Percentiles rank a stretch among this genome's conserved stretches.
Evolutionary conservation across 2,797 vertebrate species (phyloP).

Genomic region (Picus viridis): DNA sequence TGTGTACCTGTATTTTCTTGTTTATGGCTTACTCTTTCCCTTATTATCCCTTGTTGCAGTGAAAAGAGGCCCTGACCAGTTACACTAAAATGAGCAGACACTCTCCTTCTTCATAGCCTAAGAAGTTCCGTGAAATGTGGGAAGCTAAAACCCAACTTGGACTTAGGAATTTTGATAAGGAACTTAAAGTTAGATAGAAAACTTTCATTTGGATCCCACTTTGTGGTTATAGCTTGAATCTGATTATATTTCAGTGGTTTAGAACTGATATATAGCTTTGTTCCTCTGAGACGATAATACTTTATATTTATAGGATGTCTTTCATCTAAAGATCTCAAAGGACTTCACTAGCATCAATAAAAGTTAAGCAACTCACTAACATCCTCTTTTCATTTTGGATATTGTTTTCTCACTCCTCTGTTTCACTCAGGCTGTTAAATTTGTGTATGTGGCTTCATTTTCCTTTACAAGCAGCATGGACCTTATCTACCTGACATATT

Average conservation of each 20-base stretch:
- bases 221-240: neutral
- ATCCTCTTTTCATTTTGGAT: conserved; percentile 14
- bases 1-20: neutral
- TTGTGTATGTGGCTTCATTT: neutral
- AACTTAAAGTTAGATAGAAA: neutral
- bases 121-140: neutral
- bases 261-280: neutral
- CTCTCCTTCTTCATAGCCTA: neutral
- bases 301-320: neutral
- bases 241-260: neutral
- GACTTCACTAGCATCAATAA: neutral
- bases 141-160: neutral
- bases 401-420: neutral
- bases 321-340: conserved; percentile 6
- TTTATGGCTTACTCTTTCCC: neutral
- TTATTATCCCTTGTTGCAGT: neutral
- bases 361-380: neutral
- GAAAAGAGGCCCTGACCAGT: neutral
- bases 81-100: neutral
- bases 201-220: neutral
- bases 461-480: neutral
- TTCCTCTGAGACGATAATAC: neutral
- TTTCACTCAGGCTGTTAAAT: neutral
- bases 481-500: neutral
- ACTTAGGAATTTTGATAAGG: neutral